Evolutionary conservation across 2,888 invertebrate genomes (phyloP).

Genomic region (Helobdella robusta): DNA sequence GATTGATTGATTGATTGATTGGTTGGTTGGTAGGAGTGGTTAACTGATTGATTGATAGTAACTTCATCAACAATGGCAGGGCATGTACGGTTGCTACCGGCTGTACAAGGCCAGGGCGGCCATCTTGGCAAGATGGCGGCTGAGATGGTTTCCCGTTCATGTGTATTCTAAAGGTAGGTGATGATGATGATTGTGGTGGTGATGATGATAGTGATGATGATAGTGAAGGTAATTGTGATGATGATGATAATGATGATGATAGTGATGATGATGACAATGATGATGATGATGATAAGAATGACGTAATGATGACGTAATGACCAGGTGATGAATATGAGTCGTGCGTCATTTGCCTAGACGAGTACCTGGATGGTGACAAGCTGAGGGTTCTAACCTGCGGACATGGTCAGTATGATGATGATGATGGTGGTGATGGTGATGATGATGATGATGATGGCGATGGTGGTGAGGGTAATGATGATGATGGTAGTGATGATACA

Average conservation of each 20-base stretch:
- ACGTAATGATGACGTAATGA: no score
- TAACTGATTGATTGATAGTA: neutral
- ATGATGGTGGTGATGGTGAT: conserved; percentile 4
- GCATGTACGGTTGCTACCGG: conserved; percentile 7
- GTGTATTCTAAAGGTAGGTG: conserved; percentile 10
- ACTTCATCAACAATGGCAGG: neutral
- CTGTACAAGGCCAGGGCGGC: conserved; percentile 13
- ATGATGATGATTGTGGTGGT: no score
- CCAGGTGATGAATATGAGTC: conserved; percentile 15
- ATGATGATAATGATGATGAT: no score
- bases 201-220: no score
- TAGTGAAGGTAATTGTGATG: no score
- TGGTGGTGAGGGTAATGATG: conserved; percentile 7
- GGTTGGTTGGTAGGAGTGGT: no score
- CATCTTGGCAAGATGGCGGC: conserved; percentile 14
- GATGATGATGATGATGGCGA: no score
- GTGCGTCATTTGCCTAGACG: conserved; percentile 23
- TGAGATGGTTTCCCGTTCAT: conserved; percentile 10
- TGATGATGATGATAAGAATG: no score
- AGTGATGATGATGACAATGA: no score
- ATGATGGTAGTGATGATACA: neutral
- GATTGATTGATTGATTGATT: no score
- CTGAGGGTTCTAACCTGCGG: conserved; percentile 20
- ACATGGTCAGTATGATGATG: conserved; percentile 11
- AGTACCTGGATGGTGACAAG: conserved; percentile 14